Evolutionary conservation across 2,113 vertebrate species (phyloP).

Genomic region (Natator depressus): DNA sequence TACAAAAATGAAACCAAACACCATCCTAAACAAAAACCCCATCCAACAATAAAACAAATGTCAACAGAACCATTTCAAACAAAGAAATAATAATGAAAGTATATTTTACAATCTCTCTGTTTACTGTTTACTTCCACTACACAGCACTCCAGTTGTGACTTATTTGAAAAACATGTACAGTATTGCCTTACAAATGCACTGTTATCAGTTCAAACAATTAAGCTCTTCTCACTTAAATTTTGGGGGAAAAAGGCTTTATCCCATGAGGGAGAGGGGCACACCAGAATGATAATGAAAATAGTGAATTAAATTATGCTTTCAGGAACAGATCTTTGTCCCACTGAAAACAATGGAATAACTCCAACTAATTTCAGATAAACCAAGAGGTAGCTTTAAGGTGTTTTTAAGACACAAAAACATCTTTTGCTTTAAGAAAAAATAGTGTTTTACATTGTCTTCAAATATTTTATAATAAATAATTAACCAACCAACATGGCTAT

Average conservation of each 20-base stretch:
- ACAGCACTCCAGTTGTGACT: not conserved
- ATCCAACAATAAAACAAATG: conserved; percentile 27
- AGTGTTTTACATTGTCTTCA: no score
- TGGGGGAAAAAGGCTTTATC: not conserved
- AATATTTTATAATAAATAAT: no score
- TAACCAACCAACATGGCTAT: no score
- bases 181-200: not conserved
- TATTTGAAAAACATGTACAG: not conserved
- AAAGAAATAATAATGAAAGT: not conserved
- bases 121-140: conserved; percentile 30
- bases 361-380: not conserved
- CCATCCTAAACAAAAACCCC: not conserved
- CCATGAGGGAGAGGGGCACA: not conserved
- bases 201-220: not conserved
- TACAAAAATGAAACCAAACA: not conserved
- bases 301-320: not conserved
- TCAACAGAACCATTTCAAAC: not conserved
- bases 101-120: not conserved
- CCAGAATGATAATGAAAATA: no score
- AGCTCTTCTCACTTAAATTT: not conserved
- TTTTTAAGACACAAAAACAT: not conserved
- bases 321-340: not conserved
- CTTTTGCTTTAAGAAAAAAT: not conserved
- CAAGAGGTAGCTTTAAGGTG: not conserved
- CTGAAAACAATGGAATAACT: not conserved